Evolutionary conservation across 2,888 invertebrate species (phyloP).

Genomic region (Pammene aurita): DNA sequence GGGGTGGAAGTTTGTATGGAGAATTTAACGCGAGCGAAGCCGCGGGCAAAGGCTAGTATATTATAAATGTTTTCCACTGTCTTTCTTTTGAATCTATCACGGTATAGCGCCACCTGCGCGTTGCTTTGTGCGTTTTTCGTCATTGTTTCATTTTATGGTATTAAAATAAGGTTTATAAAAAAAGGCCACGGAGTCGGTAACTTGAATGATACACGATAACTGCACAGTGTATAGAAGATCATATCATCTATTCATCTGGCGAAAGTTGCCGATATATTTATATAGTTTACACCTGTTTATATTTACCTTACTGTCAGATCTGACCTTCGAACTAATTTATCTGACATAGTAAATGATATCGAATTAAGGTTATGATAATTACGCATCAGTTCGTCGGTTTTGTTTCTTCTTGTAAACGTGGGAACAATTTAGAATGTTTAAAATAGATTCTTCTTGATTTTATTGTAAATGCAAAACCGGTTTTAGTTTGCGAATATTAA

Average conservation of each 20-base stretch:
- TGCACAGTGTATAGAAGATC: no score
- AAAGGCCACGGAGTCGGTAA: no score
- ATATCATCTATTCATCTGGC: not conserved
- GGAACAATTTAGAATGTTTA: slow-evolving; percentile 1
- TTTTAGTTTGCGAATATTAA: slow-evolving; percentile 13
- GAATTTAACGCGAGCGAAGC: no score
- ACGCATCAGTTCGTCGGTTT: slow-evolving; percentile 5
- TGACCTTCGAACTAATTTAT: slow-evolving; percentile 1
- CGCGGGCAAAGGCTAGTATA: no score
- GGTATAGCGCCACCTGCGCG: no score
- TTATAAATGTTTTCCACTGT: no score
- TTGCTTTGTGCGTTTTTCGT: no score
- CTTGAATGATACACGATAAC: no score
- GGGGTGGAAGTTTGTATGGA: no score
- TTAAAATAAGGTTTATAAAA: no score
- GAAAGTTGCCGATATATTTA: not conserved
- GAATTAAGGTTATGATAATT: slow-evolving; percentile 24
- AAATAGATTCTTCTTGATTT: not conserved
- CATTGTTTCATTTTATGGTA: no score
- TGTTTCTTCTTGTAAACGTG: slow-evolving; percentile 10
- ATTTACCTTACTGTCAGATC: slow-evolving; percentile 3
- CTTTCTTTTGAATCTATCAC: no score
- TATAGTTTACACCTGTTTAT: slow-evolving; percentile 7
- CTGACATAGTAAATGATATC: slow-evolving; percentile 7
- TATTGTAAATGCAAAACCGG: slow-evolving; percentile 21